Evolutionary conservation across 2,888 invertebrate species (phyloP), one percentile per base, ranked within the genome.

Genomic region (Xestia sexstrigata): DNA sequence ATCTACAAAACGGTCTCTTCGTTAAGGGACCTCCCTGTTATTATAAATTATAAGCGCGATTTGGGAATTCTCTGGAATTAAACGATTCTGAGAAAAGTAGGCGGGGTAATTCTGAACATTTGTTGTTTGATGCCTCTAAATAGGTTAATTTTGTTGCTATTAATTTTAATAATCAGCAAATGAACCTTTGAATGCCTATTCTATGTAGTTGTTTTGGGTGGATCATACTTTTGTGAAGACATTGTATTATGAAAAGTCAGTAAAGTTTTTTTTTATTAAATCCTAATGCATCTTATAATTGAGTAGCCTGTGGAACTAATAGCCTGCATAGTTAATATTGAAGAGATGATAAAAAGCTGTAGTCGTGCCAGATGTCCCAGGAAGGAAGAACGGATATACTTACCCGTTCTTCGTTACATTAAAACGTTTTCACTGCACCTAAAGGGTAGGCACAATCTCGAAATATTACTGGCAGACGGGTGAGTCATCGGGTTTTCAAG

Each of bases 1-100:
- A 96, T 96, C 96, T 96, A 95, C 96, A 96, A 96, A 96, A 96
- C 94, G 95, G 95, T 94, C 93, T 93, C 93, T 95, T 95, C 95
- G 94, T 95, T 95, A 95, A 94, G 95, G 95, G 95, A 93, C 93
- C 92, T 93, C 95, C 94, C 94, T 94, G 94, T 96, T 96, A 96
- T 96, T 96, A 96, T 95, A 95, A 96, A 95, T 96, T 95, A 95
- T 95, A 95, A 94, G 95, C 94, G 92, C 94, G 94, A 95, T 95
- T 95, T 95, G 94, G 94, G 95, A 96, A 94, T 95, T 93, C 92
- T 92, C 92, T 83, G 86, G 90, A 94, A 95, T 96, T 95, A 95
- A 95, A 95, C 92, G 95, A 91, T 93, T 94, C 91, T 93, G 89
- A 88, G 91, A 91, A 90, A 89, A 93, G 87, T 89, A 89, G 93